phyloP scores from a whole-genome alignment of 2,113 vertebrate genomes.

The Sardina pilchardus region DNA sequence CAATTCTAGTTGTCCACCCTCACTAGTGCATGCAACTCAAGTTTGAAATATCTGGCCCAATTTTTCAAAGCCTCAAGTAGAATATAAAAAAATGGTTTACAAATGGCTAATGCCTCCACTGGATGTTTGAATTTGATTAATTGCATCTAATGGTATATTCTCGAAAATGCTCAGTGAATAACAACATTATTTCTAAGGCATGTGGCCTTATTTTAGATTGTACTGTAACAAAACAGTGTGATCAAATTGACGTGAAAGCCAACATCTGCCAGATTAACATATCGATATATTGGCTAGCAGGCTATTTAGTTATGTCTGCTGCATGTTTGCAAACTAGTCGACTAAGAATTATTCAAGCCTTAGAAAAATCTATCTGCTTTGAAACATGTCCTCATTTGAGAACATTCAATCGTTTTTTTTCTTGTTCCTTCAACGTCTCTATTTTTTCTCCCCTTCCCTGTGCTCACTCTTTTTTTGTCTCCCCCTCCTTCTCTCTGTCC shows the following conservation, averaged over 20 bases:
- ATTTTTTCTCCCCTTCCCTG: conserved; percentile 51
- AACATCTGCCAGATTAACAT: background rate
- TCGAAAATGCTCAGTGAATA: too few relatives aligned
- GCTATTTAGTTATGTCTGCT: background rate
- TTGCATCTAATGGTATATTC: background rate
- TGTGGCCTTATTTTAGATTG: too few relatives aligned
- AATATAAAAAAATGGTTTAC: background rate
- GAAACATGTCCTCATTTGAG: conserved; percentile 63
- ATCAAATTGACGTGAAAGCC: background rate
- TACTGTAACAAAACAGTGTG: background rate
- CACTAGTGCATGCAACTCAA: conserved; percentile 1
- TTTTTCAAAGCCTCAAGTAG: background rate
- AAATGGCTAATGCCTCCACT: background rate
- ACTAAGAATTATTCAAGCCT: conserved; percentile 15
- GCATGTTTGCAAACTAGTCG: conserved; percentile 15
- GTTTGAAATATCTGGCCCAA: background rate
- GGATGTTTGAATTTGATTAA: background rate
- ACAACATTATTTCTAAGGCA: background rate
- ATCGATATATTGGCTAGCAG: background rate
- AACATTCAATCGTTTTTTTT: conserved; percentile 54
- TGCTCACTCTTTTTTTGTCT: conserved; percentile 63
- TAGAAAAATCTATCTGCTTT: conserved; percentile 59
- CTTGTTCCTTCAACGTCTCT: conserved; percentile 44
- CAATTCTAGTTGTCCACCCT: background rate
- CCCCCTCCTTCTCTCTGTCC: conserved; percentile 59